Evolutionary conservation across 2,113 vertebrate species (phyloP), one percentile per base, ranked within the genome.

Genomic region (Podilymbus podiceps): DNA sequence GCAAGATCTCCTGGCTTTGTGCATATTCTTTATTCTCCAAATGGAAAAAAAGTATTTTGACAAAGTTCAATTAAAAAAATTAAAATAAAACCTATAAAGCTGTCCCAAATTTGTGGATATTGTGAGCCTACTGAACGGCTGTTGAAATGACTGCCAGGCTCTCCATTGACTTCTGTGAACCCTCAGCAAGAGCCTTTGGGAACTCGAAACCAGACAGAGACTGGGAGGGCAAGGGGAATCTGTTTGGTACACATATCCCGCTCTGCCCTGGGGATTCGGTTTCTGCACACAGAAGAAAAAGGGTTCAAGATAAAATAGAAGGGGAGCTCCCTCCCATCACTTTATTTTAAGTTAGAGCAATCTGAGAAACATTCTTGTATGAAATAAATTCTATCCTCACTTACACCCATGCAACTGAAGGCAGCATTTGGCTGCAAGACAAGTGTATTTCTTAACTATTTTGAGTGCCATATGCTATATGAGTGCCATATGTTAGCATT

Each of bases 361-460:
- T 95, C 92, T 83, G 88, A 96, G 90, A 96, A 97, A 94, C 87
- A 95, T 96, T 95, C 84, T 94, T 93, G 68, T 90, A 97, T 74
- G 78, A 96, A 95, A 93, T 97, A 93, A 97, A 95, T 93, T 79
- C 91, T 97, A 96, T 97, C 96, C 97, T 97, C 95, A 92, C 96
- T 97, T 97, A 95, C 95, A 97, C 97, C 85, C 93, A 88, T 95
- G 90, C 91, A 97, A 96, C 85, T 89, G 79, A 96, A 94, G 94
- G 94, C 95, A 97, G 84, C 68, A 95, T 94, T 96, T 97, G 95
- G 96, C 96, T 95, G 84, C 83, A 95, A 97, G 88, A 96, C 94
- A 97, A 96, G 71, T 78, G 92, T 97, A 93, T 97, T 97, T 96
- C 95, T 97, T 97, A 93, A 94, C 93, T 96, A 95, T 97, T 97